Evolutionary conservation across 2,888 invertebrate species (phyloP).

Genomic region (Protophormia terraenovae): DNA sequence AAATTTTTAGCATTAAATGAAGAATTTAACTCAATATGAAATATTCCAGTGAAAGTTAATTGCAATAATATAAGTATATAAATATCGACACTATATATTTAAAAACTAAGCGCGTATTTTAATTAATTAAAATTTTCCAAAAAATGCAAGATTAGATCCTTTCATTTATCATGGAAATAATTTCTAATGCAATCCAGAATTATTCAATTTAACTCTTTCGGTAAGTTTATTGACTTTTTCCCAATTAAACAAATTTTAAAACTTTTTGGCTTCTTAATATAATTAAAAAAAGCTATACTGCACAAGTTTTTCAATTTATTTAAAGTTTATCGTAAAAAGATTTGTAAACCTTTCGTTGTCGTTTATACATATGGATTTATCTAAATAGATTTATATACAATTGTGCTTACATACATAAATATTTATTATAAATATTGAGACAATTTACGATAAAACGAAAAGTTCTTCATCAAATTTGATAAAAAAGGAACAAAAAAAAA

Average conservation of each 20-base stretch:
- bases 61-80: too few species aligned
- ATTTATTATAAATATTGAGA: constrained; percentile 31
- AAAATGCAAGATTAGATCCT: too few species aligned
- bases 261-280: not conserved
- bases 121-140: too few species aligned
- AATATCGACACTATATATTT: too few species aligned
- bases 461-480: constrained; percentile 52
- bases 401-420: constrained; percentile 19
- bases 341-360: not conserved
- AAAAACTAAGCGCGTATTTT: too few species aligned
- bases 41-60: too few species aligned
- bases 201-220: not conserved
- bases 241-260: not conserved
- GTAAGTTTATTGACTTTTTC: not conserved
- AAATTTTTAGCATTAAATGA: too few species aligned
- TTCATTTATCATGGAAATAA: too few species aligned
- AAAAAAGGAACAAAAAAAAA: not conserved
- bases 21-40: too few species aligned
- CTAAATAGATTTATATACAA: too few species aligned
- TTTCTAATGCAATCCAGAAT: not conserved
- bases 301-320: constrained; percentile 27
- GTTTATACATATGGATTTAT: not conserved
- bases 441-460: constrained; percentile 8
- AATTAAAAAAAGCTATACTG: not conserved
- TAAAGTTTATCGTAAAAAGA: constrained; percentile 19